Conservation (phyloP, 2,797 vertebrate genomes). For the Alouatta caraya region DNA sequence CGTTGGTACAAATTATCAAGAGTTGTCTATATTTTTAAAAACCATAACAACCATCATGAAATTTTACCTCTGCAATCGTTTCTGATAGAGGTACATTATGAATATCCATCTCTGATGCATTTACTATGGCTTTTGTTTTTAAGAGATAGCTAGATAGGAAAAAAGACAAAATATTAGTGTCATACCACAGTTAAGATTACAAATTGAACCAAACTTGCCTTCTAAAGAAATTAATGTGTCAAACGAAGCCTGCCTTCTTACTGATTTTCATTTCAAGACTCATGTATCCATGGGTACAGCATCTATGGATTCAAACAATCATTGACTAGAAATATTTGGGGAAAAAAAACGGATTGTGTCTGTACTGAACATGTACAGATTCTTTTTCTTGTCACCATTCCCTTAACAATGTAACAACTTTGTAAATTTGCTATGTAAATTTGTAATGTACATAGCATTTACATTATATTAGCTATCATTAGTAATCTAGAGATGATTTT, state of each 20-base stretch:
- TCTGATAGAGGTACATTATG: conserved; percentile 76
- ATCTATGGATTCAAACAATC: not conserved
- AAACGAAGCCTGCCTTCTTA: conserved; percentile 30
- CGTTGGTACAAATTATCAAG: not conserved
- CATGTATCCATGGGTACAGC: not conserved
- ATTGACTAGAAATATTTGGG: not conserved
- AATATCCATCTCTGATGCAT: conserved; percentile 87
- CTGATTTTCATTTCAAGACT: not conserved
- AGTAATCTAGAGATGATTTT: not conserved
- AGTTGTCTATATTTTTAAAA: conserved; percentile 9
- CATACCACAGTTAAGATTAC: not conserved
- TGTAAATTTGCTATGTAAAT: too few species aligned
- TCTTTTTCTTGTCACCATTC: not conserved
- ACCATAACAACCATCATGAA: not conserved
- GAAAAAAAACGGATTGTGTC: not conserved
- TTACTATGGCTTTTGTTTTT: conserved; percentile 82
- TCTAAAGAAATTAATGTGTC: not conserved
- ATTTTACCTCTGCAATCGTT: conserved; percentile 78
- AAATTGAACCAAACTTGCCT: not conserved
- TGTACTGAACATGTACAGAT: not conserved
- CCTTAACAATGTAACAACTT: not conserved
- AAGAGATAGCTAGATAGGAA: conserved; percentile 89
- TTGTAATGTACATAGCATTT: not conserved
- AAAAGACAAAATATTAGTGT: not conserved
- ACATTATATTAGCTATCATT: not conserved